Conservation (phyloP, 2,797 vertebrate species). For the Aldrovandia affinis region DNA sequence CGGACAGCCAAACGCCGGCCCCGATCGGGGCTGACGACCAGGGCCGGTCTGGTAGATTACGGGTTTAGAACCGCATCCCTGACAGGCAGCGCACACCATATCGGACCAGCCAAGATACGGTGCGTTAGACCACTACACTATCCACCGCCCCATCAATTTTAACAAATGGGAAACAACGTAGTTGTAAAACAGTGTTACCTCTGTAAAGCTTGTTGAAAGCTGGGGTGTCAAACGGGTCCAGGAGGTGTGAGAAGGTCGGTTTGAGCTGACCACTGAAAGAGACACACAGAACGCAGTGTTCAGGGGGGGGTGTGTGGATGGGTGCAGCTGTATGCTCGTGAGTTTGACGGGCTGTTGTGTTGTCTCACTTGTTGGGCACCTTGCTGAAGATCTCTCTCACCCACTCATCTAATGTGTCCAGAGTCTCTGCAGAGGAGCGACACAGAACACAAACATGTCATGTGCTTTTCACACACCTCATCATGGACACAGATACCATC, state of each 20-base stretch:
- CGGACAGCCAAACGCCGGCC: no score
- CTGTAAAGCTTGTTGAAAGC: conserved; percentile 92
- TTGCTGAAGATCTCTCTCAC: conserved; percentile 93
- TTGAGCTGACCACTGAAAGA: conserved; percentile 76
- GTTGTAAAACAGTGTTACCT: conserved; percentile 68
- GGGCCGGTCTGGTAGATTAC: no score
- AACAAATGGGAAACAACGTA: background rate
- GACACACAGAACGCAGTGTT: background rate
- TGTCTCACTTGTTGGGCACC: conserved; percentile 92
- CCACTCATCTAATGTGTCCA: conserved; percentile 95
- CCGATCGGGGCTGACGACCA: no score
- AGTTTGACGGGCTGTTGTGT: background rate
- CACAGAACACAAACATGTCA: conserved; percentile 31
- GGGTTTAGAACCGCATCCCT: no score
- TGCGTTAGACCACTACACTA: no score
- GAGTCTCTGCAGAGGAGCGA: conserved; percentile 79
- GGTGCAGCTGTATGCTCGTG: background rate
- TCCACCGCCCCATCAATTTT: background rate
- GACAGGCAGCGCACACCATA: no score
- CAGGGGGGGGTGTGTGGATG: conserved; percentile 7
- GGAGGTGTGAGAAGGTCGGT: conserved; percentile 85
- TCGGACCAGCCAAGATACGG: no score
- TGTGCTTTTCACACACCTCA: background rate
- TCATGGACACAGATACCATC: background rate
- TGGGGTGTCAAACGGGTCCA: conserved; percentile 88